Evolutionary conservation across 2,888 invertebrate genomes (phyloP).

Genomic region (Chrysopilus asiliformis): DNA sequence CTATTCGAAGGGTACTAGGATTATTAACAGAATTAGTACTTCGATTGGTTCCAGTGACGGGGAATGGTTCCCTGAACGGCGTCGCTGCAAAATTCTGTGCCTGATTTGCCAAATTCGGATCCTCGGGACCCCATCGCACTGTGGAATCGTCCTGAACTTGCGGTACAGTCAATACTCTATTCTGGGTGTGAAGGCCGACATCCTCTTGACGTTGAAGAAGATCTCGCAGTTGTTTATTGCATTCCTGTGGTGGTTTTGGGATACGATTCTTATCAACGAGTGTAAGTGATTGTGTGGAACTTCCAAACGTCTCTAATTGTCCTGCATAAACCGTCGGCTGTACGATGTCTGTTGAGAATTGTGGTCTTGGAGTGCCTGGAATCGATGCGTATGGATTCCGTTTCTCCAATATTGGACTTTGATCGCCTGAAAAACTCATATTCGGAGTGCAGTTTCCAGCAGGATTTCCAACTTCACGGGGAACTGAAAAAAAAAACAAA

Average conservation of each 20-base stretch:
- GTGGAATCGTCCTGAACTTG: not conserved
- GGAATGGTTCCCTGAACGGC: conserved; percentile 12
- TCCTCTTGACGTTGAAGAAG: conserved; percentile 64
- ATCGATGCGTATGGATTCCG: conserved; percentile 20
- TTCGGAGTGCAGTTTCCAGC: conserved; percentile 23
- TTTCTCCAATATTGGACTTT: conserved; percentile 6
- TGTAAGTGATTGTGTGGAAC: conserved; percentile 19
- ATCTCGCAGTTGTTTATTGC: conserved; percentile 66
- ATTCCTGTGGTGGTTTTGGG: conserved; percentile 28
- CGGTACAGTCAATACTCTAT: conserved; percentile 2
- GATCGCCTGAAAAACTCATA: conserved; percentile 3
- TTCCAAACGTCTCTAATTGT: conserved; percentile 30
- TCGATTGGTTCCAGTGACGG: conserved; percentile 12
- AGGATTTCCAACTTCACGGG: conserved; percentile 36
- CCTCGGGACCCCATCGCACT: conserved; percentile 4
- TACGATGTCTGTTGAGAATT: conserved; percentile 33
- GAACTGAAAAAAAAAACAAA: conserved; percentile 20
- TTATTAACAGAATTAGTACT: conserved; percentile 11
- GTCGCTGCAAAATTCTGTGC: conserved; percentile 2
- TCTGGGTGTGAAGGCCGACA: conserved; percentile 11
- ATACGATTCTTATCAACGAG: not conserved
- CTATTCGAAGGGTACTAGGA: conserved; percentile 3
- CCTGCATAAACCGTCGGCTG: conserved; percentile 26
- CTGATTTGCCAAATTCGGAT: conserved; percentile 1
- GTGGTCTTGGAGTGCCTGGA: conserved; percentile 42